Evolutionary conservation across 2,888 invertebrate genomes (phyloP), one percentile per base, ranked within the genome.

Genomic region (Chrysotoxum bicinctum): DNA sequence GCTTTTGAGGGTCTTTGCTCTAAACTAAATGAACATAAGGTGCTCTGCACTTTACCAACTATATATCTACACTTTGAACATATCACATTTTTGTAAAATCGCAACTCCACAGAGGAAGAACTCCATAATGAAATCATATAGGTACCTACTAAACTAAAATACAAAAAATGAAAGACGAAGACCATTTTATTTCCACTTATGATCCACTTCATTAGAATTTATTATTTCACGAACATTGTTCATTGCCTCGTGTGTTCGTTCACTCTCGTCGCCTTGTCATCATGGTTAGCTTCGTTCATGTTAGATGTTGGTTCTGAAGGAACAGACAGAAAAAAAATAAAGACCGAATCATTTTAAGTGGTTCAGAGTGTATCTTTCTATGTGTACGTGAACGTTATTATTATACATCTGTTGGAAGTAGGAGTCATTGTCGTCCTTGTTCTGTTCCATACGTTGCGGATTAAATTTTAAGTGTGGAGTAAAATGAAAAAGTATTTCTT

Each of bases 131-230:
- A 45, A 60, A 52, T 30, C 40, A 64, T 48, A 16, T 16, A 48
- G 5, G 35, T 70, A 58, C 70, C 3, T 72, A n/a, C 62, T 66
- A 26, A 26, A 45, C 30, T 45, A 19, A 43, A 54, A 26, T 43
- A 52, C 8, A 58, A 70, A 48, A 48, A 23, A 16, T 16, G 14
- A 26, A 21, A 50, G 16, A 52, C 45, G 21, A 16, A 68, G 43
- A 64, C 30, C 70, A 82, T 86, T 82, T 74, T 78, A 78, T 86
- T 86, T 43, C 82, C 86, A 82, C 86, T 86, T 86, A 82, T 86
- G 86, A 86, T 82, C 77, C 77, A 86, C 86, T 86, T 86, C 82
- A 86, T 86, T 86, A 86, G 86, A 86, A 86, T 86, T 86, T 86
- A 86, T 86, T 86, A 86, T 86, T 86, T 78, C 69, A 78, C 30